Percentiles rank a stretch among this genome's conserved stretches.
phyloP scores from a whole-genome alignment of 2,113 vertebrate genomes.

The Bagarius yarrelli region DNA sequence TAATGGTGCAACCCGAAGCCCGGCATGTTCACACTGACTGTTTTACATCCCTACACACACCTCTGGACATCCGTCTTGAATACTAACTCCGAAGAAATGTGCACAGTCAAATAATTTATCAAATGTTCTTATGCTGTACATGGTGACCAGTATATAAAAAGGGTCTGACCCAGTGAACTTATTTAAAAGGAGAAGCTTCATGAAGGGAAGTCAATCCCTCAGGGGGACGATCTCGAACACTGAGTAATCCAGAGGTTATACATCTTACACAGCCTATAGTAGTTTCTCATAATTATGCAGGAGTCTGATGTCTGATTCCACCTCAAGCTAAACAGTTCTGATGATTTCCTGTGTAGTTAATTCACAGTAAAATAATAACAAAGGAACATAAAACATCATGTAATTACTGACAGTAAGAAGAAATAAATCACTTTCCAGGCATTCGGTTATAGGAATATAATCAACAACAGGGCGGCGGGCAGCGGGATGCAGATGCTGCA shows the following conservation, averaged over 20 bases:
- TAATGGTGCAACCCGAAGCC: too few relatives aligned
- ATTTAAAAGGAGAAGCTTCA: neutral
- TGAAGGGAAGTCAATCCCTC: conserved; percentile 12
- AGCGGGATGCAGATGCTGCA: neutral
- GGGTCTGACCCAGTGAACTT: conserved; percentile 10
- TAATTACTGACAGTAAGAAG: neutral
- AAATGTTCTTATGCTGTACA: conserved; percentile 10
- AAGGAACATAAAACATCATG: neutral
- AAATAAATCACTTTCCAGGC: neutral
- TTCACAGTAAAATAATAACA: neutral
- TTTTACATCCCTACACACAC: neutral
- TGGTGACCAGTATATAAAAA: neutral
- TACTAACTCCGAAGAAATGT: neutral
- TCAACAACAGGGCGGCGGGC: neutral
- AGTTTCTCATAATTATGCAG: conserved; percentile 12
- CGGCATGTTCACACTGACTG: neutral
- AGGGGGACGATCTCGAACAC: neutral
- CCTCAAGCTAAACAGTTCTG: conserved; percentile 17
- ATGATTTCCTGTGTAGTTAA: neutral
- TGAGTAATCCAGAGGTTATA: conserved; percentile 24
- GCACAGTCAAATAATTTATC: neutral
- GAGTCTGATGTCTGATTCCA: neutral
- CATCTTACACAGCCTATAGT: neutral
- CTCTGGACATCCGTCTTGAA: neutral
- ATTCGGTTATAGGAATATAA: neutral